Conservation (phyloP, 2,113 vertebrate genomes). For the Mus spicilegus region DNA sequence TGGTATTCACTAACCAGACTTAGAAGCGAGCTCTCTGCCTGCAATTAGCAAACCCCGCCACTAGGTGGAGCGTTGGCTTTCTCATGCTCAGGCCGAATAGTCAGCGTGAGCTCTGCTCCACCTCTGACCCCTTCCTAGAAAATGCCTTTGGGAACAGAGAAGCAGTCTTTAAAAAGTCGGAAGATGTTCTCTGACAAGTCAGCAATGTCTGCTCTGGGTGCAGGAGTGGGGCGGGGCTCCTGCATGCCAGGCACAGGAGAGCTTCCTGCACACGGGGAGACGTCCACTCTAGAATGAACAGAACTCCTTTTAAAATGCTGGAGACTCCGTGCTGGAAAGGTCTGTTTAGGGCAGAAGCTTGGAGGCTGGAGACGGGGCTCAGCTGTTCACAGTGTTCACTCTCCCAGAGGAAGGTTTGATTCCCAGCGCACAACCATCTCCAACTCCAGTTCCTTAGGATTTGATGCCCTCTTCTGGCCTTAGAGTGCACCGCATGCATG, state of each 20-base stretch:
- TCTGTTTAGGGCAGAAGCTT: background rate
- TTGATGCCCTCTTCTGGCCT: background rate
- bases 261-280: background rate
- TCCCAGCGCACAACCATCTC: background rate
- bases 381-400: background rate
- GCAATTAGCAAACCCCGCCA: conserved; percentile 63
- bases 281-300: conserved; percentile 12
- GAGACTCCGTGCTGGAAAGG: background rate
- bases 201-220: background rate
- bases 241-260: background rate
- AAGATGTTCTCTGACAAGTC: background rate
- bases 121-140: background rate
- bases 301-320: background rate
- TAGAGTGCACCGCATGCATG: background rate
- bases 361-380: background rate
- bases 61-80: conserved; percentile 33
- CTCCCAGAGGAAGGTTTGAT: background rate
- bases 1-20: background rate
- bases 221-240: background rate
- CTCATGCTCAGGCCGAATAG: background rate
- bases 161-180: no score
- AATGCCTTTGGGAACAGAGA: background rate
- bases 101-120: accelerated
- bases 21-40: conserved; percentile 33
- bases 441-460: background rate